A percentile compares a stretch with the other conserved stretches of the same genome.
phyloP scores from a whole-genome alignment of 2,888 invertebrate species.

The Slavum lentiscoides region DNA sequence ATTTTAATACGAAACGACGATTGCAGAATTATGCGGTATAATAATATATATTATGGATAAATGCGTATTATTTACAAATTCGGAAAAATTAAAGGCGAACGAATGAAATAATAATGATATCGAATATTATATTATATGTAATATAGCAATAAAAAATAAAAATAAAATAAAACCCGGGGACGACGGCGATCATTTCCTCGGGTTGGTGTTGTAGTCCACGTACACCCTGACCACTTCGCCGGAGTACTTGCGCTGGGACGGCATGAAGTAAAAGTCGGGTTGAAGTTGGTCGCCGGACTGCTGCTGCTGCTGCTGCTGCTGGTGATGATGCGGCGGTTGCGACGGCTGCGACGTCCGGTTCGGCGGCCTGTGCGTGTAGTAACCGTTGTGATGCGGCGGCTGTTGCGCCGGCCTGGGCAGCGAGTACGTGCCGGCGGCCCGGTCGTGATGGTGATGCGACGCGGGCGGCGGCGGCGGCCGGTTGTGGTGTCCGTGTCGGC shows the following conservation, averaged over 20 bases:
- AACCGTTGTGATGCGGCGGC: slow-evolving; percentile 58
- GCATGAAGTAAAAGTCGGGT: slow-evolving; percentile 94
- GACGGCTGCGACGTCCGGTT: slow-evolving; percentile 55
- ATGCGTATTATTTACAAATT: too few species aligned
- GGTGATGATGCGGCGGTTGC: slow-evolving; percentile 54
- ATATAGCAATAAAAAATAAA: too few species aligned
- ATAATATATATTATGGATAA: too few species aligned
- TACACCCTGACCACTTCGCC: slow-evolving; percentile 85
- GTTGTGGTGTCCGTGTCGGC: slow-evolving; percentile 57
- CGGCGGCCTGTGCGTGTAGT: slow-evolving; percentile 59
- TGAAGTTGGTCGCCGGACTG: slow-evolving; percentile 55
- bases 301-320: slow-evolving; percentile 64
- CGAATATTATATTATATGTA: too few species aligned
- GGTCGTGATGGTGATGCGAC: slow-evolving; percentile 58
- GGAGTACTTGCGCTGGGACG: slow-evolving; percentile 89
- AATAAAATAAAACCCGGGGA: not conserved
- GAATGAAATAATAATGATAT: too few species aligned
- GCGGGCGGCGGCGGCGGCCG: slow-evolving; percentile 41
- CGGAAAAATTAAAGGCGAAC: too few species aligned
- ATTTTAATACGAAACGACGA: too few species aligned
- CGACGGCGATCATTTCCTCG: slow-evolving; percentile 61
- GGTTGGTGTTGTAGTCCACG: slow-evolving; percentile 77
- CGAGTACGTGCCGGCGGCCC: slow-evolving; percentile 70
- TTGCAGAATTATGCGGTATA: too few species aligned
- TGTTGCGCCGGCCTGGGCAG: slow-evolving; percentile 69